Percentiles rank a stretch among this genome's conserved stretches.
Conservation (phyloP, 2,888 invertebrate genomes). For the Callinectes sapidus region DNA sequence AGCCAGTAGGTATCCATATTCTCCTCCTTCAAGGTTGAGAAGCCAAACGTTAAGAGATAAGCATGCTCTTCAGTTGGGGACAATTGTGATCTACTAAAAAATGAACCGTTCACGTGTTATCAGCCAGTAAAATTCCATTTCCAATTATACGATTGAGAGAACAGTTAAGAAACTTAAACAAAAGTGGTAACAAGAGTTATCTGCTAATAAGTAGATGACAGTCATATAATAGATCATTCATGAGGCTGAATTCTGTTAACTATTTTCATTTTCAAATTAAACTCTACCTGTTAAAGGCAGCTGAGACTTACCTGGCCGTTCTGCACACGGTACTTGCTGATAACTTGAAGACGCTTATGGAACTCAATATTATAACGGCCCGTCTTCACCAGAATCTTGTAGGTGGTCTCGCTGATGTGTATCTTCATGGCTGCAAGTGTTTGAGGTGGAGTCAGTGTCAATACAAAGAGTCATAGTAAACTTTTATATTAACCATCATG, state of each 20-base stretch:
- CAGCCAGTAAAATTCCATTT: not conserved
- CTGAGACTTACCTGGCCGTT: constrained; percentile 37
- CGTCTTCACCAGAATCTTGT: constrained; percentile 40
- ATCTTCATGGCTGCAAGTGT: constrained; percentile 60
- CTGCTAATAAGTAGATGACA: too few species aligned
- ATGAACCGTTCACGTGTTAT: not conserved
- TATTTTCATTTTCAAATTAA: not conserved
- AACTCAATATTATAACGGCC: constrained; percentile 50
- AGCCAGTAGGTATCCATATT: constrained; percentile 91
- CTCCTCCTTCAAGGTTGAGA: constrained; percentile 82
- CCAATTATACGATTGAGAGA: too few species aligned
- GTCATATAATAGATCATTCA: not conserved
- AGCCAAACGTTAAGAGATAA: constrained; percentile 39
- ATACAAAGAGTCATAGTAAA: not conserved
- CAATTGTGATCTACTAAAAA: not conserved
- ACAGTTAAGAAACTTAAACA: too few species aligned
- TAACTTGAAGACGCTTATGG: constrained; percentile 49
- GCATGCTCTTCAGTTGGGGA: not conserved
- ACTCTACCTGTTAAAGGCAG: not conserved
- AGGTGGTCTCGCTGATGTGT: constrained; percentile 60
- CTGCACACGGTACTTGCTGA: constrained; percentile 48
- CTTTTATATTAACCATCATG: too few species aligned
- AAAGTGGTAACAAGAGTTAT: too few species aligned
- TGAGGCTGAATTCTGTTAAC: not conserved
- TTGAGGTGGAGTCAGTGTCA: not conserved